Percentiles rank a stretch among this genome's conserved stretches.
phyloP scores from a whole-genome alignment of 2,888 invertebrate species.

The Patella caerulea region DNA sequence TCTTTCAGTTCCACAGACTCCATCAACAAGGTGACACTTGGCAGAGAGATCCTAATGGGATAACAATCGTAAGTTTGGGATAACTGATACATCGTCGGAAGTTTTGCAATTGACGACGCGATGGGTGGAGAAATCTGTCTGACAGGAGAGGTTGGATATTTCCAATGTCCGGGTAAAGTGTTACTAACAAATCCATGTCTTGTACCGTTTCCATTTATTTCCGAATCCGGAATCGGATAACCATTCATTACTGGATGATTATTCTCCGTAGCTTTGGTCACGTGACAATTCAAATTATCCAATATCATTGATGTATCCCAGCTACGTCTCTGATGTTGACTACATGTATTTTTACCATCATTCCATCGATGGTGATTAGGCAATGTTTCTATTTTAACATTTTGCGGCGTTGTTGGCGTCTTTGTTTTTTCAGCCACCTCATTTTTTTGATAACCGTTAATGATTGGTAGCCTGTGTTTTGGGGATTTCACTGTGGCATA shows the following conservation, averaged over 20 bases:
- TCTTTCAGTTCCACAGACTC: conserved; percentile 3
- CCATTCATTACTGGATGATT: neutral
- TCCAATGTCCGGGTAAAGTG: conserved; percentile 39
- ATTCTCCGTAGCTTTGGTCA: neutral
- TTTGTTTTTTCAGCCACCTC: neutral
- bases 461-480: neutral
- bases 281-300: neutral
- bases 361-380: neutral
- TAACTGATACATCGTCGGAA: conserved; percentile 54
- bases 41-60: conserved; percentile 35
- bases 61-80: conserved; percentile 53
- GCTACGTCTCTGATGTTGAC: conserved; percentile 4
- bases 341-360: neutral
- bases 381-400: neutral
- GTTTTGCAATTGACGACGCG: conserved; percentile 10
- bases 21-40: neutral
- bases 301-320: conserved; percentile 16
- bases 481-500: neutral
- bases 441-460: neutral
- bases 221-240: neutral
- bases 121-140: neutral
- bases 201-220: neutral
- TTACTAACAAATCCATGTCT: conserved; percentile 13
- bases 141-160: conserved; percentile 15
- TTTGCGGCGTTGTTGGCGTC: neutral